Base-by-base conservation (phyloP, 2,797 vertebrate species). In the Prunella strophiata region DNA sequence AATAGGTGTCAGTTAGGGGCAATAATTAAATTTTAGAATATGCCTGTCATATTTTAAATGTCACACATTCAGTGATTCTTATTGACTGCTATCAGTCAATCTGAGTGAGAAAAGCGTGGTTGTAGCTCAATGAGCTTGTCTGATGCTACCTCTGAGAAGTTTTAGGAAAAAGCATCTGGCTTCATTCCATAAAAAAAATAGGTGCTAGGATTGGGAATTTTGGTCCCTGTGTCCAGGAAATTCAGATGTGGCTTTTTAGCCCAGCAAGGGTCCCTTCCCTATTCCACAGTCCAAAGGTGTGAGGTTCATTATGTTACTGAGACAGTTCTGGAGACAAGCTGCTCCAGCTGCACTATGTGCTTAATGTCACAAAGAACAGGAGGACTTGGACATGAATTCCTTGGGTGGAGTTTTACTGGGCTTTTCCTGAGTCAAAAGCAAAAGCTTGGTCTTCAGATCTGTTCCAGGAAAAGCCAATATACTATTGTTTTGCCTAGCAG, bases 11-110 rank as follows among this genome's bases (percentile, higher is more conserved):
- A 88, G 58, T 77, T 88, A 66, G 91, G 91, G 91, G 79, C 87
- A 96, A 23, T 87, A 95, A 93, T 83, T 92, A 92, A 65, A 91
- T 95, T 94, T 74, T 47, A 80, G 94, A 88, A 92, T 94, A 89
- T 89, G 94, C 91, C 87, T 96, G 93, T 95, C 95, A 81, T 93
- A 86, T 94, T 93, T 65, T 61, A 63, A 88, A 92, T 95, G 95
- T 96, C 91, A 79, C 82, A 55, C 27, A 1, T 73, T 84, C 51
- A 52, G 59, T 91, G 67, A 90, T 90, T 94, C 74, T 42, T 86
- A 59, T 8, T 93, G 90, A 95, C 71, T 91, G 94, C 2, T 76
- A 86, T 9, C 94, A 70, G 55, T 86, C 85, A 78, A 48, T 87
- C 67, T 71, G 76, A 81, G 85, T 54, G 65, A 79, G 62, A 62